These are phyloP conservation scores for Latrodectus elegans DNA, from an alignment of 2,888 invertebrate genomes.

Conservation along the genomic window DNA sequence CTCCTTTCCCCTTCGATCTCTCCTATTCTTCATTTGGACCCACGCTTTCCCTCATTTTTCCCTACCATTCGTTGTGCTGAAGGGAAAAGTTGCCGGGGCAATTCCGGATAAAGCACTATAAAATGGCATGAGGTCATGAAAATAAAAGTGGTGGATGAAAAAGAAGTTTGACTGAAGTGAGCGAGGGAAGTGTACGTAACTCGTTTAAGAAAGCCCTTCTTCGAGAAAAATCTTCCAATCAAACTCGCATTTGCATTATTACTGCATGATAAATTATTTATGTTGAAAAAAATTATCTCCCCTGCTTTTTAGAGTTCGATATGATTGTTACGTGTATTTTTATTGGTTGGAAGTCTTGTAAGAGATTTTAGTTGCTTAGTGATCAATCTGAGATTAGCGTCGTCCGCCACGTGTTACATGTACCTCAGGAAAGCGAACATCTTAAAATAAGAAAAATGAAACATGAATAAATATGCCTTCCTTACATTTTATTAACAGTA, in stretches of 20 bases:
- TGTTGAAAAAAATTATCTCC: neutral
- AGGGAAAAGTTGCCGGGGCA: neutral
- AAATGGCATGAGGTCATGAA: neutral
- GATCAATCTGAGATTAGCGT: too few relatives aligned
- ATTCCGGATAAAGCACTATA: neutral
- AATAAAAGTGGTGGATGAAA: constrained; percentile 12
- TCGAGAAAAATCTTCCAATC: constrained; percentile 47
- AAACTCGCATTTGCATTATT: constrained; percentile 50
- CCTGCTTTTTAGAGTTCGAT: constrained; percentile 5
- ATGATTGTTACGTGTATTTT: constrained; percentile 9
- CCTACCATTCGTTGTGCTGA: neutral
- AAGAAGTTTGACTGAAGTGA: neutral
- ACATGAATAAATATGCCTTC: too few relatives aligned
- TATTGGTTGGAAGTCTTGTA: constrained; percentile 22
- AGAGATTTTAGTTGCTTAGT: neutral
- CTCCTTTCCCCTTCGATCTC: constrained; percentile 12
- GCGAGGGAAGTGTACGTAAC: constrained; percentile 6
- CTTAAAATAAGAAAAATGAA: too few relatives aligned
- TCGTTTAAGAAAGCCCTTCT: constrained; percentile 32
- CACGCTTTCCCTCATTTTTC: neutral
- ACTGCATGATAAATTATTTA: constrained; percentile 52
- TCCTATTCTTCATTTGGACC: neutral
- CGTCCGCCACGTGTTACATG: too few relatives aligned
- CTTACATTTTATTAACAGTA: too few relatives aligned
- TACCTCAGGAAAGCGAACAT: too few relatives aligned